Base-by-base conservation (phyloP, 2,113 vertebrate species). In the Phalacrocorax carbo region DNA sequence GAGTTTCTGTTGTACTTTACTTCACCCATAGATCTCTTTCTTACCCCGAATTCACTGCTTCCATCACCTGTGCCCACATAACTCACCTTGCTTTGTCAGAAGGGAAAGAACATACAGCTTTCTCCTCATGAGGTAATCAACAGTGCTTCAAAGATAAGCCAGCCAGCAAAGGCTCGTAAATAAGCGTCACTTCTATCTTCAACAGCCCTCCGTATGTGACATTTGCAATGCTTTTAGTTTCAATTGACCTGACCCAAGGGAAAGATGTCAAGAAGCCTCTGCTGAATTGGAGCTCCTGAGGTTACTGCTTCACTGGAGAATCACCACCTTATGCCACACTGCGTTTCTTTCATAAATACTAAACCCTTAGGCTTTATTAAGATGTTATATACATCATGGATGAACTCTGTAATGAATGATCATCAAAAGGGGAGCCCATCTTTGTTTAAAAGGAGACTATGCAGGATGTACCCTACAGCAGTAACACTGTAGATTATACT, bases 91-190 rank as follows among this genome's bases (percentile, higher is more conserved):
- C 52, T 48, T 75, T 88, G 88, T 69, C 92, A 94, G 84, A 81
- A 77, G 40, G 44, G 62, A 77, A 92, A 64, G 66, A 91, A 97
- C 92, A 90, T 94, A 96, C 55, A 94, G 89, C 82, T 29, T 55
- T 49, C 70, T 97, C 58, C 36, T 96, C 91, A 25, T 64, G 58
- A 96, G 87, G 87, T 94, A 95, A 96, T 97, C 96, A 96, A 94
- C 95, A 97, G 54, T 22, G 48, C 69, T 97, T 78, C 93, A 64
- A 40, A 90, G 91, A 95, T 92, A 87, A 87, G 85, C 44, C 86
- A 96, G 75, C 57, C 51, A 94, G 93, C 54, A 68, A 62, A 90
- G 64, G 64, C 60, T 91, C 72, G 61, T 85, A 95, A 95, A 52
- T 78, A 77, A 38, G 51, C 58, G 85, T 62, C 91, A 83, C 71